A percentile compares a stretch with the other conserved stretches of the same genome.
phyloP scores from a whole-genome alignment of 2,888 invertebrate genomes.

The Acleris literana region DNA sequence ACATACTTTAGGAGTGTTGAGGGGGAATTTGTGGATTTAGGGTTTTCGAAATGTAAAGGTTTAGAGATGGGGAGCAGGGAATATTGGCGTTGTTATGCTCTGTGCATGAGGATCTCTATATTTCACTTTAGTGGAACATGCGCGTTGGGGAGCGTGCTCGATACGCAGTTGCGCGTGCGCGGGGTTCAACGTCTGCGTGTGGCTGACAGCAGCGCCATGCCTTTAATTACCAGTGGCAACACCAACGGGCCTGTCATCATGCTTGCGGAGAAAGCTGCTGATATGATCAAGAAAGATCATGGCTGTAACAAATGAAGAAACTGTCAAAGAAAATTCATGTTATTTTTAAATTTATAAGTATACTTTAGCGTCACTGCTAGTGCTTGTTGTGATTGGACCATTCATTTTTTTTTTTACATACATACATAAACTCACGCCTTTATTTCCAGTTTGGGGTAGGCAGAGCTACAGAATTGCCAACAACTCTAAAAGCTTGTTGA shows the following conservation, averaged over 20 bases:
- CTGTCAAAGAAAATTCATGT: too few relatives aligned
- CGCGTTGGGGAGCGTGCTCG: slow-evolving; percentile 90
- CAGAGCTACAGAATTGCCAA: too few relatives aligned
- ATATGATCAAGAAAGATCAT: slow-evolving; percentile 36
- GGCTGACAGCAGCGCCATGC: slow-evolving; percentile 67
- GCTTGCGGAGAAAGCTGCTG: slow-evolving; percentile 44
- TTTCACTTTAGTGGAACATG: slow-evolving; percentile 88
- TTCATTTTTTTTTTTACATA: too few relatives aligned
- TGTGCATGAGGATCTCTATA: slow-evolving; percentile 86
- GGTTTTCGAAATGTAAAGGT: slow-evolving; percentile 44
- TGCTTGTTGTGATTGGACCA: too few relatives aligned
- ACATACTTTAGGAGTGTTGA: slow-evolving; percentile 53
- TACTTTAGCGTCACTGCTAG: too few relatives aligned
- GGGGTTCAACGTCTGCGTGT: slow-evolving; percentile 47
- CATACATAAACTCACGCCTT: too few relatives aligned
- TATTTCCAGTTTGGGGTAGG: too few relatives aligned
- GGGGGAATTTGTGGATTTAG: slow-evolving; percentile 47
- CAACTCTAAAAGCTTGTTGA: too few relatives aligned
- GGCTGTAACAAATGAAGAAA: background rate
- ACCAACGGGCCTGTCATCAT: slow-evolving; percentile 75
- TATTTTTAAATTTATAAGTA: too few relatives aligned
- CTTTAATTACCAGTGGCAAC: slow-evolving; percentile 78
- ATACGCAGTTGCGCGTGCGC: slow-evolving; percentile 73
- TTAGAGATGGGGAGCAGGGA: slow-evolving; percentile 69
- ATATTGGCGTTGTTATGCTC: slow-evolving; percentile 86